Percentiles rank a stretch among this genome's conserved stretches.
Conservation (phyloP, 2,113 vertebrate genomes). For the Dromiciops gliroides region DNA sequence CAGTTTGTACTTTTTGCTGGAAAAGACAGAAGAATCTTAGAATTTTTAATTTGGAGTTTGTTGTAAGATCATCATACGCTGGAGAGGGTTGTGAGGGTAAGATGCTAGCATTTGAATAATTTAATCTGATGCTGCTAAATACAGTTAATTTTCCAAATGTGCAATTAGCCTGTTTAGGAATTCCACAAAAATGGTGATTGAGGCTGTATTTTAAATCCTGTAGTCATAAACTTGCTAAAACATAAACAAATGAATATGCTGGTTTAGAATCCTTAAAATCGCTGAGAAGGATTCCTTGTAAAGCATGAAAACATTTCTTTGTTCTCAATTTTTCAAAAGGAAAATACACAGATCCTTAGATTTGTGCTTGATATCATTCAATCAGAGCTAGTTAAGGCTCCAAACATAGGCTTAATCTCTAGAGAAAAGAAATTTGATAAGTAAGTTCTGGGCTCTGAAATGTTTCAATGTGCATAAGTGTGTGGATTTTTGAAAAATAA, state of each 20-base stretch:
- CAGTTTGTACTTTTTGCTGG: not conserved
- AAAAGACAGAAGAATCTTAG: not conserved
- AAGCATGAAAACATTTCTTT: not conserved
- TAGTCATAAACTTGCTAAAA: not conserved
- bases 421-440: not conserved
- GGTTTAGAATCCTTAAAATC: not conserved
- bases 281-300: not conserved
- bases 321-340: not conserved
- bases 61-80: not conserved
- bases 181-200: not conserved
- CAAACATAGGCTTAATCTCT: not conserved
- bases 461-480: not conserved
- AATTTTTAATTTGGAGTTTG: not conserved
- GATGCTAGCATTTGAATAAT: not conserved
- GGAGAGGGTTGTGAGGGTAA: not conserved
- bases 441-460: not conserved
- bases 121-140: not conserved
- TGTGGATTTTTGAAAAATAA: not conserved
- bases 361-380: not conserved
- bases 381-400: not conserved
- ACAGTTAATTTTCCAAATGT: not conserved
- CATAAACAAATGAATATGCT: not conserved
- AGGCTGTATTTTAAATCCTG: not conserved
- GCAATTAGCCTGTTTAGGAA: not conserved
- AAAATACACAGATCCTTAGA: not conserved